These are phyloP conservation scores for Chelidonichthys spinosus DNA, from an alignment of 2,797 vertebrate species.

Conservation along the genomic window DNA sequence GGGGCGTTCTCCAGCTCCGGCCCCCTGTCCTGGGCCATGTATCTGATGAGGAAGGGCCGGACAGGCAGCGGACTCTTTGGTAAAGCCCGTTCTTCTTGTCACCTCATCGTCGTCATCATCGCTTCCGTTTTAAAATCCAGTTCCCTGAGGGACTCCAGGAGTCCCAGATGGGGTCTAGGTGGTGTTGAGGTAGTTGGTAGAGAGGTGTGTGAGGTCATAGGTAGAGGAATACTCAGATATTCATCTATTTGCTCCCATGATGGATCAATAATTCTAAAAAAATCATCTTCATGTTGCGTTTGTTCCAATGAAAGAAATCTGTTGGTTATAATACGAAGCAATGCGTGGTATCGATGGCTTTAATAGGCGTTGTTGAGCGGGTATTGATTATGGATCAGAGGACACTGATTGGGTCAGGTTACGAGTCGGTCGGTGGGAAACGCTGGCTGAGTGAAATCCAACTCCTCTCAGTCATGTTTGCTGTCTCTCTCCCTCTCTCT, in stretches of 20 bases:
- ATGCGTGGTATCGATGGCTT: conserved; percentile 67
- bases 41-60: conserved; percentile 86
- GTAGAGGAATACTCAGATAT: not conserved
- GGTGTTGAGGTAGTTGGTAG: not conserved
- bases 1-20: conserved; percentile 75
- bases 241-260: not conserved
- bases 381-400: conserved; percentile 77
- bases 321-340: conserved; percentile 24
- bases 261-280: not conserved
- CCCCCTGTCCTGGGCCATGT: conserved; percentile 85
- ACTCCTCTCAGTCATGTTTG: conserved; percentile 32
- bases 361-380: conserved; percentile 67
- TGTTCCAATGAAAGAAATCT: not conserved
- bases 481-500: not conserved
- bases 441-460: conserved; percentile 61
- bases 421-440: conserved; percentile 51
- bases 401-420: conserved; percentile 64
- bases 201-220: no score
- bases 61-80: conserved; percentile 76
- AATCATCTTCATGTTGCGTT: not conserved
- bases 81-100: conserved; percentile 68
- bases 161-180: not conserved
- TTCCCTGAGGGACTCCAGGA: not conserved
- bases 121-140: not conserved
- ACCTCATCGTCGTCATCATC: not conserved